Conservation (phyloP, 2,888 invertebrate species). For the Hydraecia micacea region DNA sequence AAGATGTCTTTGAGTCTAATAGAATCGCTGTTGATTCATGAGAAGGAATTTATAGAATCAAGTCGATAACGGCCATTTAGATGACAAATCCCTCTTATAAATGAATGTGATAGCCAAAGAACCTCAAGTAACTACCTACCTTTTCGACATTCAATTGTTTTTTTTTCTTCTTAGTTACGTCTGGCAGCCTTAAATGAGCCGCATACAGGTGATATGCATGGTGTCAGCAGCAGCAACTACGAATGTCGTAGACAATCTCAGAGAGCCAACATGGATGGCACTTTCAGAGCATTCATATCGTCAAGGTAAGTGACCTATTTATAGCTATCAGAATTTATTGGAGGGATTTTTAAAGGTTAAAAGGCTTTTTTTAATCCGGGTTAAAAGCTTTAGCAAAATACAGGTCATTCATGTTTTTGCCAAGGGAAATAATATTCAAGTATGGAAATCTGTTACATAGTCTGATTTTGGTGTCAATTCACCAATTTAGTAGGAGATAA, state of each 20-base stretch:
- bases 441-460: not conserved
- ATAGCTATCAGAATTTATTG: slow-evolving; percentile 6
- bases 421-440: not conserved
- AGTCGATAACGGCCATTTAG: slow-evolving; percentile 8
- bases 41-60: slow-evolving; percentile 4
- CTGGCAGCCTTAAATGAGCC: slow-evolving; percentile 98
- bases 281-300: slow-evolving; percentile 97
- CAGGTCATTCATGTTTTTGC: not conserved
- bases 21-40: slow-evolving; percentile 16
- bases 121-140: not conserved
- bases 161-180: slow-evolving; percentile 92
- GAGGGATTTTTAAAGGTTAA: not conserved
- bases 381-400: not conserved
- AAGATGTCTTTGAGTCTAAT: slow-evolving; percentile 35
- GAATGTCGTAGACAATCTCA: slow-evolving; percentile 98
- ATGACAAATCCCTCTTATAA: slow-evolving; percentile 17
- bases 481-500: not conserved
- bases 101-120: not conserved
- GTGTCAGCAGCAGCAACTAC: slow-evolving; percentile 97
- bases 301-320: slow-evolving; percentile 90
- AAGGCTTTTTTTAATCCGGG: not conserved
- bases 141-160: not conserved
- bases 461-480: not conserved
- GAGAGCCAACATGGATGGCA: slow-evolving; percentile 95
- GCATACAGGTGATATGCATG: slow-evolving; percentile 97